phyloP scores from a whole-genome alignment of 2,888 invertebrate genomes.

The Archips xylosteana region DNA sequence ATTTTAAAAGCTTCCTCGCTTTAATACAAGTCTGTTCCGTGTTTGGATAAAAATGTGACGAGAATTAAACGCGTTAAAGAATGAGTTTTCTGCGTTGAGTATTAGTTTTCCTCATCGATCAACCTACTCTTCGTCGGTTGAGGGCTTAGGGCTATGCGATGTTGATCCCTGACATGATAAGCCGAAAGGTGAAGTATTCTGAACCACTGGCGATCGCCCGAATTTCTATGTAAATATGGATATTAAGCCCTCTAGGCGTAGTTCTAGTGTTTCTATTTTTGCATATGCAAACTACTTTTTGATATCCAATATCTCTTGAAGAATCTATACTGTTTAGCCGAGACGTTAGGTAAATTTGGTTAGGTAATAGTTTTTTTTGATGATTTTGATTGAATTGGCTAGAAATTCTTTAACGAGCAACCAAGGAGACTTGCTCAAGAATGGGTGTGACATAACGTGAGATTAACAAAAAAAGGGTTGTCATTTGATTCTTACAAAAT shows the following conservation, averaged over 20 bases:
- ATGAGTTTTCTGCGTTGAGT: not conserved
- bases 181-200: conserved; percentile 8
- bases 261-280: not conserved
- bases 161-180: conserved; percentile 30
- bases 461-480: not conserved
- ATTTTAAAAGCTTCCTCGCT: not conserved
- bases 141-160: conserved; percentile 1
- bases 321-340: too few relatives aligned
- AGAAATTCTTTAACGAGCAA: not conserved
- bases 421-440: not conserved
- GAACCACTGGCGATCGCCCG: not conserved
- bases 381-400: not conserved
- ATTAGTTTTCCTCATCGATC: conserved; percentile 4
- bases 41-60: not conserved
- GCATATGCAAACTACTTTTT: not conserved
- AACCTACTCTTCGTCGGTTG: not conserved
- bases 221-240: not conserved
- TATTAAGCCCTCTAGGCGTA: not conserved
- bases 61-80: not conserved
- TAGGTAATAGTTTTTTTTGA: too few relatives aligned
- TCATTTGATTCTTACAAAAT: not conserved
- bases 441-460: not conserved
- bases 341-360: too few relatives aligned
- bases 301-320: too few relatives aligned
- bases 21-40: not conserved